Evolutionary conservation across 2,113 vertebrate genomes (phyloP).

Genomic region (Corvus hawaiiensis): DNA sequence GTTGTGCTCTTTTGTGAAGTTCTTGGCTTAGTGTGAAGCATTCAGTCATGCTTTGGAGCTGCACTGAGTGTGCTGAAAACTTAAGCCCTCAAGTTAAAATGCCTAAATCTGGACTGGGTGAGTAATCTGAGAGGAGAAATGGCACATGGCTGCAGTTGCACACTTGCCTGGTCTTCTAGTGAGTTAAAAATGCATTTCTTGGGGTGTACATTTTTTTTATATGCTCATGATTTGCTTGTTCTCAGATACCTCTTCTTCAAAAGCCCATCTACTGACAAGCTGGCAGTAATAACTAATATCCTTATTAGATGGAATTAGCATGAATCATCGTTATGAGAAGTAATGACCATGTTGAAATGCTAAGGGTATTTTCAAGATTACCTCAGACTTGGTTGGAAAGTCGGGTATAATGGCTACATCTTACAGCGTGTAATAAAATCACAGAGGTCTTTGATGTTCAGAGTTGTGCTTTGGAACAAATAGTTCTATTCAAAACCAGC

Average conservation of each 20-base stretch:
- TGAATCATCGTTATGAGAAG: constrained; percentile 10
- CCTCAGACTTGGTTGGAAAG: background rate
- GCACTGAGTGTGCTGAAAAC: background rate
- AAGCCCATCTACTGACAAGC: background rate
- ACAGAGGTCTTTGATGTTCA: background rate
- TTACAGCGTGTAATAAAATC: background rate
- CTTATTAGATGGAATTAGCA: constrained; percentile 29
- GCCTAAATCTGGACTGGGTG: background rate
- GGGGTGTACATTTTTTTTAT: background rate
- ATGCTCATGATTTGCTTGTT: background rate
- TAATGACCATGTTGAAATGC: background rate
- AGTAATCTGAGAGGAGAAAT: background rate
- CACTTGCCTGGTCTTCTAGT: background rate
- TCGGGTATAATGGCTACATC: background rate
- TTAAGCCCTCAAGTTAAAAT: background rate
- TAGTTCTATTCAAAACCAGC: background rate
- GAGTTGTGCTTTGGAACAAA: background rate
- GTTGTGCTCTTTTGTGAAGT: background rate
- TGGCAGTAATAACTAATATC: background rate
- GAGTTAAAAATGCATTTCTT: background rate
- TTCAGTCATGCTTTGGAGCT: background rate
- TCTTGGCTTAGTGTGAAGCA: background rate
- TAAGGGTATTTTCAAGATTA: background rate
- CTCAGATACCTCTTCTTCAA: background rate
- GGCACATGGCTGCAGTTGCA: background rate